phyloP scores from a whole-genome alignment of 2,113 vertebrate species.

The Tympanuchus pallidicinctus region DNA sequence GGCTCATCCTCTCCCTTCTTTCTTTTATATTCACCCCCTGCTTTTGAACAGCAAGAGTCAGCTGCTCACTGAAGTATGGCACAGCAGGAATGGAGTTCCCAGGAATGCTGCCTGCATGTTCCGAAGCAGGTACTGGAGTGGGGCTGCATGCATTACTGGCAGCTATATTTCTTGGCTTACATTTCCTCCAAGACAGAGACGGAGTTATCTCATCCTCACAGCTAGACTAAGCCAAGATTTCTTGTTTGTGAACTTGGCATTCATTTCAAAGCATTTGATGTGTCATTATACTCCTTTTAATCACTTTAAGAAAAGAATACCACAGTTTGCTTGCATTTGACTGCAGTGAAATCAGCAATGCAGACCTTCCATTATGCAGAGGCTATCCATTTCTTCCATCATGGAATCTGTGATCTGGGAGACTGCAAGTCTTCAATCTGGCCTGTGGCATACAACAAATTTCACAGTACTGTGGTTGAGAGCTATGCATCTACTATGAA shows the following conservation, averaged over 20 bases:
- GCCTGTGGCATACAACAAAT: background rate
- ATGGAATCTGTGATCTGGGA: background rate
- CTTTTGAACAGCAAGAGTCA: constrained; percentile 17
- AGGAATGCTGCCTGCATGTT: background rate
- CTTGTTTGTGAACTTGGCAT: background rate
- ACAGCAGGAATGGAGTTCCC: background rate
- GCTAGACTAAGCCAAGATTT: background rate
- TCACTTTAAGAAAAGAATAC: background rate
- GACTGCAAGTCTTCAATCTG: background rate
- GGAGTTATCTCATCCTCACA: background rate
- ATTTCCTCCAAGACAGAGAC: background rate
- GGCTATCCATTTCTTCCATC: background rate
- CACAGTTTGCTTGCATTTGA: background rate
- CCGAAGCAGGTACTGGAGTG: background rate
- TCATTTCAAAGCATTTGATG: background rate
- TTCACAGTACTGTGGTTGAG: background rate
- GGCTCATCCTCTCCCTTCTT: background rate
- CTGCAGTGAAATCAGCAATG: background rate
- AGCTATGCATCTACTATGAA: background rate
- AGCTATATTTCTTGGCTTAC: background rate
- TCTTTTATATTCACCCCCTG: background rate
- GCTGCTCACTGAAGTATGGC: background rate
- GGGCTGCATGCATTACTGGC: background rate
- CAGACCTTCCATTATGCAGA: background rate
- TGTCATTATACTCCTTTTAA: background rate